Percentiles rank a stretch among this genome's conserved stretches.
phyloP scores from a whole-genome alignment of 2,113 vertebrate genomes.

The Australoheros scitulus region DNA sequence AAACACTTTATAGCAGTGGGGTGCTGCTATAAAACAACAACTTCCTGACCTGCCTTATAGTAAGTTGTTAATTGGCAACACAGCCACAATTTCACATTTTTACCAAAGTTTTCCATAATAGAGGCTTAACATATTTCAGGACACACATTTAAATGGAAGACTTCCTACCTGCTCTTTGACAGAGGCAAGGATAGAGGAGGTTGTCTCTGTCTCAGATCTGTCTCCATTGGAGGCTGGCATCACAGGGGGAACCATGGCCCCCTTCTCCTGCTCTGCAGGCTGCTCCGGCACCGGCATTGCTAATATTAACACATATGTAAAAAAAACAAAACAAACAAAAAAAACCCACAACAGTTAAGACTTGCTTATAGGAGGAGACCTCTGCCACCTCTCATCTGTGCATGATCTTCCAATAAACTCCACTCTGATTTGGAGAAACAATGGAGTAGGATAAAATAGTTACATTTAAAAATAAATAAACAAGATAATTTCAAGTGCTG shows the following conservation, averaged over 20 bases:
- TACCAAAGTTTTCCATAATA: neutral
- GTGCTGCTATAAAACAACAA: conserved; percentile 22
- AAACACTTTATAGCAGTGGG: conserved; percentile 36
- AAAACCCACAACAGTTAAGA: neutral
- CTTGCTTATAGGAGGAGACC: neutral
- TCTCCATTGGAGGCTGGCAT: conserved; percentile 92
- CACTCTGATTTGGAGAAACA: neutral
- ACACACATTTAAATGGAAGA: neutral
- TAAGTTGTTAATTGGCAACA: conserved; percentile 12
- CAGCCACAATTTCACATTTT: neutral
- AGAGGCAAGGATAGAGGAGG: conserved; percentile 95
- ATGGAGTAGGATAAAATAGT: neutral
- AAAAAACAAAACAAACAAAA: neutral
- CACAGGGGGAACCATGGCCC: conserved; percentile 89
- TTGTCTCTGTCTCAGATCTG: conserved; percentile 92
- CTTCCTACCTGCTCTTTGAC: conserved; percentile 96
- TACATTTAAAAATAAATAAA: neutral
- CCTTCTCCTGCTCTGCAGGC: conserved; percentile 91
- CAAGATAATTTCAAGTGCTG: neutral
- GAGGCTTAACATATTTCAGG: neutral
- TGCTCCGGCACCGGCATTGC: conserved; percentile 98
- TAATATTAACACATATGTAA: conserved; percentile 71
- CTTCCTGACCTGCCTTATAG: neutral
- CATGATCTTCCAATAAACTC: neutral
- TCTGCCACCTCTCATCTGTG: neutral